Evolutionary conservation across 2,113 vertebrate species (phyloP).

Genomic region (Ginglymostoma cirratum): DNA sequence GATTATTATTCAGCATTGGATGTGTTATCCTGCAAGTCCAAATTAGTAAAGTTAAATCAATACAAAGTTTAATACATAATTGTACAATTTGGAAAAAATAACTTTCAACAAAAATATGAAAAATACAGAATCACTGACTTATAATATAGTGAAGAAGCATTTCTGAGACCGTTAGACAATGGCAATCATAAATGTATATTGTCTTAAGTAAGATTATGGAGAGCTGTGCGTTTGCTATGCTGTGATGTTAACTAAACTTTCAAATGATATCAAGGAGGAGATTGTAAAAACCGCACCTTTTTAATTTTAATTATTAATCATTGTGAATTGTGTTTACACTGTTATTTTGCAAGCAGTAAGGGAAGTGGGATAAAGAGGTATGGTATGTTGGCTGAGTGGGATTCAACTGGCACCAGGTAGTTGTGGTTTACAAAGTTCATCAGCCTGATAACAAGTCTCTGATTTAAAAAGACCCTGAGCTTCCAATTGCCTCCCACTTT

Average conservation of each 20-base stretch:
- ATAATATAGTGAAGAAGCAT: background rate
- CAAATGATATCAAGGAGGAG: background rate
- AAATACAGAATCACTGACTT: background rate
- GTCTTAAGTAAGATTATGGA: background rate
- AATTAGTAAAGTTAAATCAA: background rate
- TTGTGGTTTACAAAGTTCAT: too few species aligned
- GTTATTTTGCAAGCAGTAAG: too few species aligned
- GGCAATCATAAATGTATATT: background rate
- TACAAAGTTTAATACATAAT: background rate
- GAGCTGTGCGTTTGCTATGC: background rate
- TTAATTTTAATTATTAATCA: too few species aligned
- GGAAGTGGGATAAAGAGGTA: too few species aligned
- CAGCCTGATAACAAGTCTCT: too few species aligned
- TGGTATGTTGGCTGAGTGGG: too few species aligned
- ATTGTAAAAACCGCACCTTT: too few species aligned
- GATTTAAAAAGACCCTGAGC: too few species aligned
- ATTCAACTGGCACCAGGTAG: too few species aligned
- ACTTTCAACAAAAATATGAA: background rate
- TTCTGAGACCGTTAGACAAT: background rate
- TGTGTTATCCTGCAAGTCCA: background rate
- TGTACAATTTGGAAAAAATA: background rate
- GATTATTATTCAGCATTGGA: background rate
- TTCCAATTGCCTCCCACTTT: too few species aligned
- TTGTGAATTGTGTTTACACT: too few species aligned
- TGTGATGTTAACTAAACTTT: background rate